Evolutionary conservation across 2,888 invertebrate genomes (phyloP).

Genomic region (Psylliodes chrysocephalus): DNA sequence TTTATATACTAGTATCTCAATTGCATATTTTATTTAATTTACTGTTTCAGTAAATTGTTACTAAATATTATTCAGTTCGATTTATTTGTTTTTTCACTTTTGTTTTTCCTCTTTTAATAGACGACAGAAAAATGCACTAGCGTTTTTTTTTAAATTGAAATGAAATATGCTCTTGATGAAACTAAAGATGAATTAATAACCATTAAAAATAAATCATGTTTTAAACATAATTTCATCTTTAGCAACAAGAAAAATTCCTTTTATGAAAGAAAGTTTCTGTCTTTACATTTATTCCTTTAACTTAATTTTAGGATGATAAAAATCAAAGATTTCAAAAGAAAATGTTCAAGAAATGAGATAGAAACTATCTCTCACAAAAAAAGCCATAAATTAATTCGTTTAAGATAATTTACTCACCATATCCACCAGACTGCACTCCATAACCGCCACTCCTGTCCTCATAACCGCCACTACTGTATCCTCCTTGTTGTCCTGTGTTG

Average conservation of each 20-base stretch:
- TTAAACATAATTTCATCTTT: background rate
- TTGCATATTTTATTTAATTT: too few species aligned
- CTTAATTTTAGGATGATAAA: too few species aligned
- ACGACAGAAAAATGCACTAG: background rate
- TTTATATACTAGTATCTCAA: too few species aligned
- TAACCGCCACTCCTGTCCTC: constrained; percentile 51
- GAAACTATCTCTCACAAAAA: background rate
- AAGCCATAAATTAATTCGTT: background rate
- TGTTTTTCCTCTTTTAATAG: too few species aligned
- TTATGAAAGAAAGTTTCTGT: background rate
- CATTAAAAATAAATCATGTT: too few species aligned
- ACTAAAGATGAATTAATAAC: background rate
- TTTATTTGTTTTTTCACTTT: too few species aligned
- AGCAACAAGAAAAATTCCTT: background rate
- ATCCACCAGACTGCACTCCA: constrained; percentile 45
- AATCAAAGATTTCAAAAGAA: too few species aligned
- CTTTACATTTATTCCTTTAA: too few species aligned
- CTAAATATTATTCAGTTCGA: too few species aligned
- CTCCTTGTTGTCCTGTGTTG: constrained; percentile 42
- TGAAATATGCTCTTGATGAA: background rate
- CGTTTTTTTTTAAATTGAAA: background rate
- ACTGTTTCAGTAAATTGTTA: too few species aligned
- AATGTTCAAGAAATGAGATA: too few species aligned
- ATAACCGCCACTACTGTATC: constrained; percentile 47
- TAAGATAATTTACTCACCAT: constrained; percentile 53